These are phyloP conservation scores for Cottoperca gobio DNA, from an alignment of 2,797 vertebrate genomes.

Conservation along the genomic window DNA sequence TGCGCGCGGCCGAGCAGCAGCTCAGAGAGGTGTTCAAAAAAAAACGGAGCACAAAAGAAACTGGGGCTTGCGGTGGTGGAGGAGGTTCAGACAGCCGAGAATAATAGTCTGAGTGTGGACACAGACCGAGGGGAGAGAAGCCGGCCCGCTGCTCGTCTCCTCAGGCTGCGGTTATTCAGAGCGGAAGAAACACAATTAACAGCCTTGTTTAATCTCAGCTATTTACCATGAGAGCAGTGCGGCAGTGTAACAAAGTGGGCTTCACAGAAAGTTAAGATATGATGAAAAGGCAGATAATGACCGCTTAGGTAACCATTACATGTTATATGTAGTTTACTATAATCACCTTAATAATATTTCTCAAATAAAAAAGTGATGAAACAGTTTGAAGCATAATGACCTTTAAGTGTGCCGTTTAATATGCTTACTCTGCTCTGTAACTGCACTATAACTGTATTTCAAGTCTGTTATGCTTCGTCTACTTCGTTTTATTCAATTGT, in stretches of 20 bases:
- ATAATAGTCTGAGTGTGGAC: not conserved
- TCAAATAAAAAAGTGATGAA: slow-evolving; percentile 1
- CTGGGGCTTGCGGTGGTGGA: slow-evolving; percentile 10
- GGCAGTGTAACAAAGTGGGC: slow-evolving; percentile 8
- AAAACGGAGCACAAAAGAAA: slow-evolving; percentile 71
- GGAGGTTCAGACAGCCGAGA: slow-evolving; percentile 31
- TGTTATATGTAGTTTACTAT: not conserved
- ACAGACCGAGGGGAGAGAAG: not conserved
- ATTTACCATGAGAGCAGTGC: not conserved
- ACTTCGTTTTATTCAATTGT: not conserved
- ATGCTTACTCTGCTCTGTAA: not conserved
- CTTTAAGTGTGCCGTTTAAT: too few species aligned
- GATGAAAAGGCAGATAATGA: slow-evolving; percentile 11
- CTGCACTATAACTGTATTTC: not conserved
- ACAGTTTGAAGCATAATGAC: too few species aligned
- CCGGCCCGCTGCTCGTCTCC: not conserved
- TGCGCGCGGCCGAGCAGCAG: slow-evolving; percentile 64
- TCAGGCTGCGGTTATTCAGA: slow-evolving; percentile 32
- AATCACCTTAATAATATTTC: not conserved
- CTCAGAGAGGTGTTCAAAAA: slow-evolving; percentile 49
- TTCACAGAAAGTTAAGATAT: not conserved
- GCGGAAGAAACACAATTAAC: slow-evolving; percentile 26
- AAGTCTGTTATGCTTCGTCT: not conserved
- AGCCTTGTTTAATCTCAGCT: slow-evolving; percentile 28
- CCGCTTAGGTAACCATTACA: not conserved